Base-by-base conservation (phyloP, 2,113 vertebrate genomes). In the Bathybates hornii region DNA sequence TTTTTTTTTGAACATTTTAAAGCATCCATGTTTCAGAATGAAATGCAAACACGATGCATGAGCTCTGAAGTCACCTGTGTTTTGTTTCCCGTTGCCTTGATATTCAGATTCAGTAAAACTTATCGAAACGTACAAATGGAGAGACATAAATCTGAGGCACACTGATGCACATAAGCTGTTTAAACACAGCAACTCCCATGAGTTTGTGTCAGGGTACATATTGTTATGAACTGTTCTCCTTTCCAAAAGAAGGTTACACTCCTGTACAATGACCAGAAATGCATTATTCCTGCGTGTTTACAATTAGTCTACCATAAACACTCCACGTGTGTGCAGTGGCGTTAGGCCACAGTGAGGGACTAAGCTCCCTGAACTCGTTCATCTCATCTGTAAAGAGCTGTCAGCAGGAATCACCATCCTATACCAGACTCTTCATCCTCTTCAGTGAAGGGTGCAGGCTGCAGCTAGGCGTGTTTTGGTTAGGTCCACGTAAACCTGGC, bases 81-180 rank as follows among this genome's bases (percentile, higher is more conserved):
- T 89, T 88, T 81, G 48, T 88, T 85, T 81, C 53, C 21, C 50
- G 56, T 76, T 79, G 80, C 48, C 21, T 34, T 21, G 52, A 66
- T 53, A 21, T 45, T 54, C n/a, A 84, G 38, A 48, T 86, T 85
- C 73, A 80, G 24, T 34, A 36, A 68, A 41, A 38, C 24, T 4
- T 27, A 53, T 57, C 24, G 11, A 27, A 53, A 53, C 3, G 1
- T 9, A 86, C 24, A 13, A 12, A 48, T 83, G 81, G 83, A 79
- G 86, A 83, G 41, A 83, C 86, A 59, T 87, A 91, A 93, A 90
- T 91, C 89, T 86, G 87, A 89, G 91, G 89, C 92, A 87, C 88
- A 50, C 48, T 43, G 86, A 86, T 84, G 45, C 21, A 61, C 38
- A 81, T 38, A 2, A 56, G 36, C 38, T 6, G 54, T n/a, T 48